A percentile compares a stretch with the other conserved stretches of the same genome.
phyloP scores from a whole-genome alignment of 2,888 invertebrate species.

The Ophion ventricosus region DNA sequence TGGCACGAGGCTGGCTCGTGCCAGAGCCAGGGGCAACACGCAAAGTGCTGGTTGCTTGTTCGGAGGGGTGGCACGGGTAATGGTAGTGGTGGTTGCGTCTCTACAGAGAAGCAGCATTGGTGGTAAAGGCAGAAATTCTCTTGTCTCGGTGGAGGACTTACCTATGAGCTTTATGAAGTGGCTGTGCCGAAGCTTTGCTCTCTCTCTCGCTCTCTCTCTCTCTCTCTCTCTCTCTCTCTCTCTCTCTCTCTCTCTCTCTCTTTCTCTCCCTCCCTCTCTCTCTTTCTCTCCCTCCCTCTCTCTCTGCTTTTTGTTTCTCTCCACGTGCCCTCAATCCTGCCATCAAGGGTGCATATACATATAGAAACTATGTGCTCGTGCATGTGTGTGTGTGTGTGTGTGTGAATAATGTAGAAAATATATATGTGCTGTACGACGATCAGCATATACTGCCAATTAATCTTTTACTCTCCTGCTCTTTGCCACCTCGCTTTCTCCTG shows the following conservation, averaged over 20 bases:
- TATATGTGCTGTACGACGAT: slow-evolving; percentile 59
- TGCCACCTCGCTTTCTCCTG: slow-evolving; percentile 19
- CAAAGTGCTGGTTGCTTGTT: slow-evolving; percentile 38
- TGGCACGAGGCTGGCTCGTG: slow-evolving; percentile 54
- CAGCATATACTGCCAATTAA: slow-evolving; percentile 63
- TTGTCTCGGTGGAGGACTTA: slow-evolving; percentile 54
- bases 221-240: neutral
- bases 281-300: slow-evolving; percentile 10
- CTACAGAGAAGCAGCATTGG: slow-evolving; percentile 13
- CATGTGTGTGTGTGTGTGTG: no score
- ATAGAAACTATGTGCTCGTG: no score
- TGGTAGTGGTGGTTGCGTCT: slow-evolving; percentile 25
- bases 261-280: neutral
- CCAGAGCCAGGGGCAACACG: slow-evolving; percentile 34
- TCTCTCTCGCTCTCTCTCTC: neutral
- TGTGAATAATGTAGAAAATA: slow-evolving; percentile 13
- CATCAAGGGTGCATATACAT: no score
- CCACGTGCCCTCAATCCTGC: no score
- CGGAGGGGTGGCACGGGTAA: slow-evolving; percentile 23
- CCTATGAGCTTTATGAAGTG: slow-evolving; percentile 59
- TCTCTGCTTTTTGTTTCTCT: neutral
- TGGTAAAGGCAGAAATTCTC: slow-evolving; percentile 42
- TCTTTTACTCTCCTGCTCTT: slow-evolving; percentile 33
- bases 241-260: neutral
- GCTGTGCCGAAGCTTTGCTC: slow-evolving; percentile 38